Percentiles rank a stretch among this genome's conserved stretches.
These are phyloP conservation scores for Cliona cf. orientalis DNA, from an alignment of 37 sponge, comb jelly and placozoan species.

Conservation along the genomic window DNA sequence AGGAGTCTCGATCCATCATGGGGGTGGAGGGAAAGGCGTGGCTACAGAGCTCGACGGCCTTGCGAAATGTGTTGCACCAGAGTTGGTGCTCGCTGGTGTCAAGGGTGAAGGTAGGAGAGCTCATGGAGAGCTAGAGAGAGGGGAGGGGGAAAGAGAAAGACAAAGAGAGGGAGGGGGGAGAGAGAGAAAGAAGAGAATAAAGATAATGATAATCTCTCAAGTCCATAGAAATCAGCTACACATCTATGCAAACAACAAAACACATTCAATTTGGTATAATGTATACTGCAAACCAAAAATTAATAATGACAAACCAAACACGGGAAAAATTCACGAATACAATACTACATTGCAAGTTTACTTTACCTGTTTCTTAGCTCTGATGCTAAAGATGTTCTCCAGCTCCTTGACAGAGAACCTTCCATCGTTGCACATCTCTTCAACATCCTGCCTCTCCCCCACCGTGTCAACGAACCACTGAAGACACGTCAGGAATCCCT, in stretches of 20 bases:
- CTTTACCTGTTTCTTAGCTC: not conserved
- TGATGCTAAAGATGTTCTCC: slow-evolving; percentile 44
- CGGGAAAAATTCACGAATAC: too few species aligned
- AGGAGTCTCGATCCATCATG: not conserved
- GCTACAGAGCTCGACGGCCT: slow-evolving; percentile 38
- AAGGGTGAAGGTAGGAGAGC: not conserved
- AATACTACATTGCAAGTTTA: not conserved
- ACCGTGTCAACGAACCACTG: slow-evolving; percentile 52
- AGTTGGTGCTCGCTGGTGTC: not conserved
- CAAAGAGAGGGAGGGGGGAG: too few species aligned
- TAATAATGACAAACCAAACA: too few species aligned
- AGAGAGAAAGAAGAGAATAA: too few species aligned
- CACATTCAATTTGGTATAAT: too few species aligned
- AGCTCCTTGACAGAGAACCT: slow-evolving; percentile 59
- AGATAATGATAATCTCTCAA: too few species aligned
- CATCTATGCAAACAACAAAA: too few species aligned
- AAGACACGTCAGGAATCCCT: slow-evolving; percentile 2
- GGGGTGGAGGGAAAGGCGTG: not conserved
- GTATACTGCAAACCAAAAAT: too few species aligned
- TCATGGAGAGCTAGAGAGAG: not conserved
- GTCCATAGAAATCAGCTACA: too few species aligned
- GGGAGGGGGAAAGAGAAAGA: too few species aligned
- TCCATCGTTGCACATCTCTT: slow-evolving; percentile 16
- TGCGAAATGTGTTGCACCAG: slow-evolving; percentile 43
- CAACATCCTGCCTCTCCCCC: slow-evolving; percentile 19